Base-by-base conservation (phyloP, 2,113 vertebrate genomes). In the Chroicocephalus ridibundus region DNA sequence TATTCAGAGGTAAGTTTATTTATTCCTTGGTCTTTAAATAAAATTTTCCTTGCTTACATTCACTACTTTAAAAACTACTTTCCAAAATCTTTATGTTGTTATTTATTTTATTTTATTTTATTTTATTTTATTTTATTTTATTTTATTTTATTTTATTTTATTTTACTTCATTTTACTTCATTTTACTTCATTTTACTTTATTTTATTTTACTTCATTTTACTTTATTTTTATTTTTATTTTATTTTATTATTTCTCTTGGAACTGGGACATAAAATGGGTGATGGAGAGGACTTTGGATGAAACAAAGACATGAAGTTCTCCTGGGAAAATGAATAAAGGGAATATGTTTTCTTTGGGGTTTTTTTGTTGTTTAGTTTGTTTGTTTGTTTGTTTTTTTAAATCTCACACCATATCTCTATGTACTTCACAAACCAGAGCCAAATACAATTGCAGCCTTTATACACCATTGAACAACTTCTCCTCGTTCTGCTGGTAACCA, bases 1-100 rank as follows among this genome's bases (percentile, higher is more conserved):
- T 80, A 1, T 94, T 83, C 89, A 95, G 58, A 82, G 42, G 31
- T 78, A 79, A 40, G 12, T 52, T 90, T 93, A 54, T 92, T 94
- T 90, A 82, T 72, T 84, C 49, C 9, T 81, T 76, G 17, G 6
- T 76, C 32, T 88, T 61, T 22, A 90, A 90, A 88, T 66, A 88
- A 96, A 71, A 72, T 76, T 47, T 54, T 58, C 21, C 94, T 91
- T 94, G 55, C 40, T 77, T 79, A 74, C 32, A n/a, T 75, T 81
- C 62, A 57, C 25, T 57, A 60, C 49, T 61, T 88, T 8, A 60
- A 75, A 79, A 75, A 29, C 14, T 46, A 57, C 1, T 82, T 88
- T 92, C 21, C n/a, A 84, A 81, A 14, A 11, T 46, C 0, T 21
- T 7, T 40, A 26, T 62, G 36, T 36, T 36, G 31, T 55, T 54